These are phyloP conservation scores for Drosophila quadrilineata DNA, from an alignment of 1,140 invertebrate species.

Conservation along the genomic window DNA sequence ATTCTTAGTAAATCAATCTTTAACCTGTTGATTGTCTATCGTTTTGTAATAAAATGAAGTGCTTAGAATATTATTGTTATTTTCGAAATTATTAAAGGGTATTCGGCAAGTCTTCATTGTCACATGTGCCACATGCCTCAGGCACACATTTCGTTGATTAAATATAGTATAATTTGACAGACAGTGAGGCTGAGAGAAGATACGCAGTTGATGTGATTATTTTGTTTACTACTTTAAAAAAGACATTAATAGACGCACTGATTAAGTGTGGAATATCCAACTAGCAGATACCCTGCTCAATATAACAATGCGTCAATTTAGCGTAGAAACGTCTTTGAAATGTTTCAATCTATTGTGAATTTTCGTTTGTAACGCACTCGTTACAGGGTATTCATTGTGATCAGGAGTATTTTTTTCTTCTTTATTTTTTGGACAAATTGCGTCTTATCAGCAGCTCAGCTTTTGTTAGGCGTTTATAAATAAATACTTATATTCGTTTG, in stretches of 20 bases:
- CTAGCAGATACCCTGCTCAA: not conserved
- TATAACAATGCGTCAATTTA: not conserved
- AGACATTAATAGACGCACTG: constrained; percentile 1
- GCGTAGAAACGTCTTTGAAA: not conserved
- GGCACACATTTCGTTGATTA: constrained; percentile 7
- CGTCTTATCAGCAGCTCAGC: constrained; percentile 15
- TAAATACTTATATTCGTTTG: no score
- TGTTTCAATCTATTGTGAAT: not conserved
- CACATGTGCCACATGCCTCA: no score
- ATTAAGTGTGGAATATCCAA: not conserved
- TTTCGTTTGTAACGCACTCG: no score
- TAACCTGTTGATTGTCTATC: no score
- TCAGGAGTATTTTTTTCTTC: not conserved
- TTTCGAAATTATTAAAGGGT: no score
- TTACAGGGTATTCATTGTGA: not conserved
- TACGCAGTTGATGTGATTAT: constrained; percentile 5
- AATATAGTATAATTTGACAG: no score
- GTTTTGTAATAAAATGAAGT: no score
- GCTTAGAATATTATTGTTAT: no score
- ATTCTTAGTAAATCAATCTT: no score
- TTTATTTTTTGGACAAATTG: constrained; percentile 29
- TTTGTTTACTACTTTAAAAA: constrained; percentile 3
- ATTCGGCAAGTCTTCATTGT: no score
- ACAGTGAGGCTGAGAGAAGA: not conserved
- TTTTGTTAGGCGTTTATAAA: constrained; percentile 31